Base-by-base conservation (phyloP, 2,113 vertebrate species). In the Anolis sagrei region DNA sequence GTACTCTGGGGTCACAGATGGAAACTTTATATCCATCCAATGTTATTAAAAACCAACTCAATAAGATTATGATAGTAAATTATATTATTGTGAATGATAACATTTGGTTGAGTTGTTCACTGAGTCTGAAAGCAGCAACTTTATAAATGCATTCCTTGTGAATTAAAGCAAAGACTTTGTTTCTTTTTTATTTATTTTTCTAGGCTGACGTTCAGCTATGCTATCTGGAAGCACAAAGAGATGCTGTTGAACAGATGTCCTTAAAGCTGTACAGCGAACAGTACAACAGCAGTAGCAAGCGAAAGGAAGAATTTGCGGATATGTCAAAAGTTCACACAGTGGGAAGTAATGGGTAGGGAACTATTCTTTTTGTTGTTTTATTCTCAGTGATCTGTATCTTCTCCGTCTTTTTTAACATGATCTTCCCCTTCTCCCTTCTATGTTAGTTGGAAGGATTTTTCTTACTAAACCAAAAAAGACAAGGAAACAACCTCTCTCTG, bases 211-310 rank as follows among this genome's bases (percentile, higher is more conserved):
- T 96, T 95, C 95, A 95, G 87, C 96, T 96, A 88, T 95, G 97
- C 93, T 97, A 97, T 92, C 93, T 95, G 90, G 97, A 99, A 94
- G 96, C 97, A 88, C 97, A 98, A 95, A 97, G 96, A 95, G 98
- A 97, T 51, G 97, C 97, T 87, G 96, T 99, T 92, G 98, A 98
- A 93, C 98, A 98, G 97, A 98, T 99, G 98, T 97, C 97, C 77
- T 92, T 97, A 91, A 98, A 97, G 93, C 97, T 99, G 87, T 97
- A 96, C 93, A 97, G 96, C 77, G 97, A 98, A 88, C 97, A 97
- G 84, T 97, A 97, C 90, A 95, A 95, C 75, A 94, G 94, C 6
- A 83, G 97, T 82, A 94, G 97, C 96, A 97, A 95, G 92, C 95
- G 97, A 94, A 97, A 96, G 90, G 95, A 96, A 88, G 96, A 96